Conservation (phyloP, 2,113 vertebrate species). For the Acanthisitta chloris region DNA sequence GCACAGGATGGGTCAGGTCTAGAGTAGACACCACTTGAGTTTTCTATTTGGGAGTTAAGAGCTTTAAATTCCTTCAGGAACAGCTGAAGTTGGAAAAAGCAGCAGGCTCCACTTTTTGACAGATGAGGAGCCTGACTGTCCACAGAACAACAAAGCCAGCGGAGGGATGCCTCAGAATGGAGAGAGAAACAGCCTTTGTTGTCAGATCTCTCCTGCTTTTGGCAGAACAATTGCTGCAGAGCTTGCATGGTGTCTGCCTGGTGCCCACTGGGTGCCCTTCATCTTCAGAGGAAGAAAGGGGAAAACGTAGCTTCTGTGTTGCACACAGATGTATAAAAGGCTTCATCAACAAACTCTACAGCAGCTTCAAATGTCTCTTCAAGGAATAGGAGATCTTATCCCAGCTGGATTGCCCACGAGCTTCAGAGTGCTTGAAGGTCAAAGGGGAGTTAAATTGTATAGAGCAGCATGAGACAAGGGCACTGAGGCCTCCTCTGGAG, state of each 20-base stretch:
- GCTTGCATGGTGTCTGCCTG: neutral
- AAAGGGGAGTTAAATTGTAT: neutral
- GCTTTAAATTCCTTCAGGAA: neutral
- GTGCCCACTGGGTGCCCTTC: neutral
- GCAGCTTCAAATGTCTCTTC: constrained; percentile 5
- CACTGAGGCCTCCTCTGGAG: neutral
- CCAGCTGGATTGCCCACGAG: constrained; percentile 1
- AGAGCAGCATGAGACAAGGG: neutral
- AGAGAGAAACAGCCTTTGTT: neutral
- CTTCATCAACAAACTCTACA: neutral
- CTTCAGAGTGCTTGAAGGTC: neutral
- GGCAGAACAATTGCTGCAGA: neutral
- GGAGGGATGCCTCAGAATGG: neutral
- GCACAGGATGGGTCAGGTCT: neutral
- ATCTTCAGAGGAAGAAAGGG: neutral
- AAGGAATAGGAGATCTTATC: constrained; percentile 3
- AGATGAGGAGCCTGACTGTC: neutral
- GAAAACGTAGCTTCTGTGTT: neutral
- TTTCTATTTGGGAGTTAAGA: neutral
- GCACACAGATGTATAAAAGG: neutral
- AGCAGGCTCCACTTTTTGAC: neutral
- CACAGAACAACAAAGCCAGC: neutral
- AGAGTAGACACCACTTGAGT: fast-evolving
- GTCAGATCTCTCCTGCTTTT: neutral
- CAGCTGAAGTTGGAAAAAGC: neutral